phyloP scores from a whole-genome alignment of 1,140 invertebrate species.

The Notospermus geniculatus region DNA sequence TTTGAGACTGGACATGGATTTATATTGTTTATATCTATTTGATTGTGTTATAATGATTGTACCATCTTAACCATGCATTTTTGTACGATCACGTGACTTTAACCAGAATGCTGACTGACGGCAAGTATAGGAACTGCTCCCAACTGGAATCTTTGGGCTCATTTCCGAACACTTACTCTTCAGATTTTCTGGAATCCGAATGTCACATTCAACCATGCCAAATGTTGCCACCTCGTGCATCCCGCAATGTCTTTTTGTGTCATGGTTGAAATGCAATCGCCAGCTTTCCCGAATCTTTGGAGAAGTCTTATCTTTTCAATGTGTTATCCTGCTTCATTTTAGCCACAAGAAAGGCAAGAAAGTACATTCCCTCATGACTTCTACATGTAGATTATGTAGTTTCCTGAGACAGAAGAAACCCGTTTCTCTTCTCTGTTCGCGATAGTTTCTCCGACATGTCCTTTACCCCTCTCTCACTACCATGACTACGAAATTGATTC shows the following conservation, averaged over 20 bases:
- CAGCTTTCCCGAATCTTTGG: not conserved
- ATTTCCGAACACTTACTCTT: constrained; percentile 11
- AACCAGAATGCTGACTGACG: no score
- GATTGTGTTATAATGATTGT: no score
- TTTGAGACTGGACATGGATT: no score
- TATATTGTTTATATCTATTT: no score
- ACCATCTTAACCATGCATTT: no score
- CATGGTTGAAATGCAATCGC: not conserved
- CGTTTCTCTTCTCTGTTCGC: not conserved
- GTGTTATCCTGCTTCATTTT: not conserved
- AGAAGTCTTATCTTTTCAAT: not conserved
- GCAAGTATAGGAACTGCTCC: no score
- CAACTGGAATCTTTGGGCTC: no score
- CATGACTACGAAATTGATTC: not conserved
- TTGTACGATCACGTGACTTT: no score
- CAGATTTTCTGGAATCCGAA: not conserved
- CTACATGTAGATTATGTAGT: no score
- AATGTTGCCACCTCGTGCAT: constrained; percentile 2
- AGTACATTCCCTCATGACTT: not conserved
- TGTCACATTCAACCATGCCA: constrained; percentile 3
- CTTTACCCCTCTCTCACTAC: not conserved
- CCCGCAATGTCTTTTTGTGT: not conserved
- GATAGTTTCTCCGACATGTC: not conserved
- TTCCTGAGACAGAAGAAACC: no score
- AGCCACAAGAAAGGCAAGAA: no score